phyloP scores from a whole-genome alignment of 2,888 invertebrate species.

The Aplocera efformata region DNA sequence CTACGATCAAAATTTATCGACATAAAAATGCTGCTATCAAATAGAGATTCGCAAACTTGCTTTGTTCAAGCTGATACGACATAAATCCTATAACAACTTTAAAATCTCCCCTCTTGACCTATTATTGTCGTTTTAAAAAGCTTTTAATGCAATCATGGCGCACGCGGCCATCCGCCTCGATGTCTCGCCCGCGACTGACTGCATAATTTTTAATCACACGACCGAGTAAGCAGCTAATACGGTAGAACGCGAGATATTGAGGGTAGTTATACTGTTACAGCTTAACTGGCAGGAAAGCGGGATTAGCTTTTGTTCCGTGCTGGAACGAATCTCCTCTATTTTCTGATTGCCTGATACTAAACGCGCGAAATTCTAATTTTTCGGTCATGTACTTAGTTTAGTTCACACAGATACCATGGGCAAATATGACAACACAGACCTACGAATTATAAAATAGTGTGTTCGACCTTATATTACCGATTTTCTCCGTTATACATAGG shows the following conservation, averaged over 20 bases:
- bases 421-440: too few species aligned
- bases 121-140: slow-evolving; percentile 63
- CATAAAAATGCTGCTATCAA: neutral
- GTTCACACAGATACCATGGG: slow-evolving; percentile 3
- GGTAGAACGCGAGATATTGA: slow-evolving; percentile 64
- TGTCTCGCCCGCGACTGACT: slow-evolving; percentile 48
- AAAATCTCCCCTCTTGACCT: slow-evolving; percentile 19
- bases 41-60: neutral
- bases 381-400: neutral
- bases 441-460: too few species aligned
- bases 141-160: slow-evolving; percentile 57
- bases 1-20: too few species aligned
- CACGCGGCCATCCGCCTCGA: slow-evolving; percentile 54
- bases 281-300: slow-evolving; percentile 48
- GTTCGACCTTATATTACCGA: too few species aligned
- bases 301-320: slow-evolving; percentile 46
- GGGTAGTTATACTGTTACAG: slow-evolving; percentile 44
- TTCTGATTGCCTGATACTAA: slow-evolving; percentile 34
- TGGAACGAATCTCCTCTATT: slow-evolving; percentile 45
- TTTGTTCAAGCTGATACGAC: slow-evolving; percentile 12
- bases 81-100: slow-evolving; percentile 14
- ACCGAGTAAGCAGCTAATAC: slow-evolving; percentile 76
- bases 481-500: too few species aligned
- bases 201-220: slow-evolving; percentile 80
- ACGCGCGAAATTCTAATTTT: slow-evolving; percentile 7